Conservation (phyloP, 2,888 invertebrate genomes). For the Tupiocoris notatus region DNA sequence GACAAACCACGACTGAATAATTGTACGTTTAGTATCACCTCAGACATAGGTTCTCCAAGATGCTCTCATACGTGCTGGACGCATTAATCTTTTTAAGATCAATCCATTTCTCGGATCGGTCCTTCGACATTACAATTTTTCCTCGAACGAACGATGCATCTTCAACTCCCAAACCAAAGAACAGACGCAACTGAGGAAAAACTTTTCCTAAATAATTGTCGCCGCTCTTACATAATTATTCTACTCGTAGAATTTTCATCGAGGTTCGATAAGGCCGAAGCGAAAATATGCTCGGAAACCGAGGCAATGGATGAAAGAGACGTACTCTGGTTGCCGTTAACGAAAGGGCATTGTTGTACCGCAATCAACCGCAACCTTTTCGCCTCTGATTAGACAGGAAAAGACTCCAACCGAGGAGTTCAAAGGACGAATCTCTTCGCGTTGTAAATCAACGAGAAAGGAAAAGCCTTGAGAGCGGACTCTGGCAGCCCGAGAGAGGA, state of each 20-base stretch:
- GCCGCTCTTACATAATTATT: no score
- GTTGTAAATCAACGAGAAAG: not conserved
- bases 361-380: slow-evolving; percentile 35
- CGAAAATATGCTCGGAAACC: not conserved
- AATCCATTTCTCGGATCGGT: no score
- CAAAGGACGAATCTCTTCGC: not conserved
- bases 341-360: slow-evolving; percentile 33
- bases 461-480: not conserved
- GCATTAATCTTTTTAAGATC: no score
- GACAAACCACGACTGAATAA: no score
- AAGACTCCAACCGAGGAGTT: not conserved
- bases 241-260: not conserved
- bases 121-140: no score
- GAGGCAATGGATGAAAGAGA: not conserved
- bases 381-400: slow-evolving; percentile 33
- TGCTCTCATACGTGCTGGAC: no score
- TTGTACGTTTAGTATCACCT: no score
- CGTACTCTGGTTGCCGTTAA: not conserved
- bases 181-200: not conserved
- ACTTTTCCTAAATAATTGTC: not conserved
- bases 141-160: no score
- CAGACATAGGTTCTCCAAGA: no score
- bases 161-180: no score
- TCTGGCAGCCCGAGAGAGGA: not conserved
- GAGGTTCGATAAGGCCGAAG: not conserved